Conservation (phyloP, 2,113 vertebrate genomes). For the Sapajus apella region DNA sequence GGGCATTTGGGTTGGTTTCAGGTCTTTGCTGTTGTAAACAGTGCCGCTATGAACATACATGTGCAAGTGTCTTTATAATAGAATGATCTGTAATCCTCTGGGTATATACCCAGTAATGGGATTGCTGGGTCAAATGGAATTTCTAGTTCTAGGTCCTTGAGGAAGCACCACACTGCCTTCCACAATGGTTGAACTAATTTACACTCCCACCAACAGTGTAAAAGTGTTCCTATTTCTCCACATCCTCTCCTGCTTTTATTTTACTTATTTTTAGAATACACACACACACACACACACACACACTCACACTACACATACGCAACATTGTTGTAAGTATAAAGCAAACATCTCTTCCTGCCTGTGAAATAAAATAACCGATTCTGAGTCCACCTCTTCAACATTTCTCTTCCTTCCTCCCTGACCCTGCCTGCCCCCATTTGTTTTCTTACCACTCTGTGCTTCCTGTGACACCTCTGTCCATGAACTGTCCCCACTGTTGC, state of each 20-base stretch:
- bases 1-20: too few species aligned
- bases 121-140: too few species aligned
- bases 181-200: too few species aligned
- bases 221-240: too few species aligned
- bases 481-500: background rate
- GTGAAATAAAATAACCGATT: background rate
- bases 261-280: background rate
- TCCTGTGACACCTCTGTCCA: background rate
- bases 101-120: too few species aligned
- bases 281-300: background rate
- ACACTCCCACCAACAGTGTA: too few species aligned
- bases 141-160: too few species aligned
- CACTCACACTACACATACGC: background rate
- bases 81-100: too few species aligned
- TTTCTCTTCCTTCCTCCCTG: background rate
- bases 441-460: background rate
- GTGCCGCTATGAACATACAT: too few species aligned
- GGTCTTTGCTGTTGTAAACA: too few species aligned
- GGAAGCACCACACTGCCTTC: too few species aligned
- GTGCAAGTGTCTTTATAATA: too few species aligned
- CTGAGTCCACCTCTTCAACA: background rate
- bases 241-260: background rate
- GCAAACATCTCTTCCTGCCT: background rate
- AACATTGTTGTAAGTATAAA: background rate
- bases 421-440: background rate